These are phyloP conservation scores for Cartodere bifasciata DNA, from an alignment of 2,888 invertebrate genomes.

Conservation along the genomic window DNA sequence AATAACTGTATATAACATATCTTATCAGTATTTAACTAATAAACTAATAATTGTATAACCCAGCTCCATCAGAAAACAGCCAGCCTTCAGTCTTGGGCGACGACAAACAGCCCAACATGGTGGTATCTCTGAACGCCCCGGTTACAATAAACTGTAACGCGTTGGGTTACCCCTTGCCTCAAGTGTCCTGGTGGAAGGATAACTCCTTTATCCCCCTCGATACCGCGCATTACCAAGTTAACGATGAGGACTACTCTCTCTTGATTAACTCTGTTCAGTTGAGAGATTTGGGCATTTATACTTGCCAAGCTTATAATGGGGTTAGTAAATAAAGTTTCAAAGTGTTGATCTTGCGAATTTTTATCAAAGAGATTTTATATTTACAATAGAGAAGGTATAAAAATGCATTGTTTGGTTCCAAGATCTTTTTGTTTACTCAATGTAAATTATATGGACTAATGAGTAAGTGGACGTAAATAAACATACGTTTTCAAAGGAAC, in stretches of 20 bases:
- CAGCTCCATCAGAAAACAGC: conserved; percentile 33
- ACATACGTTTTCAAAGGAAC: too few relatives aligned
- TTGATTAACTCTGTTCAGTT: conserved; percentile 57
- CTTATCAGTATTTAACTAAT: conserved; percentile 5
- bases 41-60: neutral
- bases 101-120: conserved; percentile 42
- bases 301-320: conserved; percentile 83
- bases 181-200: conserved; percentile 77
- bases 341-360: too few relatives aligned
- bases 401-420: too few relatives aligned
- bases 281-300: conserved; percentile 71
- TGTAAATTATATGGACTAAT: too few relatives aligned
- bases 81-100: conserved; percentile 52
- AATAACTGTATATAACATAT: too few relatives aligned
- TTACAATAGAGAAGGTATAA: too few relatives aligned
- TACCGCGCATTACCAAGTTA: conserved; percentile 55
- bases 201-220: conserved; percentile 60
- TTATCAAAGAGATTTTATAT: too few relatives aligned
- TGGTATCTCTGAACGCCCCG: conserved; percentile 59
- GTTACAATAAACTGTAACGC: conserved; percentile 66
- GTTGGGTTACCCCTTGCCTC: conserved; percentile 67
- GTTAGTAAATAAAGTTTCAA: too few relatives aligned
- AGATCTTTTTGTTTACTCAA: too few relatives aligned
- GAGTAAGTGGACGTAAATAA: too few relatives aligned
- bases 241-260: conserved; percentile 60